Evolutionary conservation across 2,888 invertebrate genomes (phyloP).

Genomic region (Heterodera filipjevi): DNA sequence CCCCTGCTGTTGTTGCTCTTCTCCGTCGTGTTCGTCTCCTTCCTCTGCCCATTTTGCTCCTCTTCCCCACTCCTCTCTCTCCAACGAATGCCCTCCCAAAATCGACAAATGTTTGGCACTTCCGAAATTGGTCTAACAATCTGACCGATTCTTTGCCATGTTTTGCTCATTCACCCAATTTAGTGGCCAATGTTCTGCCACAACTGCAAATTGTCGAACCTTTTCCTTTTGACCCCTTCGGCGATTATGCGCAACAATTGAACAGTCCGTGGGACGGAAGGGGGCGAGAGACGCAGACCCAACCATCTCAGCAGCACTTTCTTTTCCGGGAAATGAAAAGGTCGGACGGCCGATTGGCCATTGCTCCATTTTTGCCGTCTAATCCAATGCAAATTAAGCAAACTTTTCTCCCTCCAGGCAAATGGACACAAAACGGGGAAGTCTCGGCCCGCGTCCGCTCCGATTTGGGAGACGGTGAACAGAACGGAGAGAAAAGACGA

Average conservation of each 20-base stretch:
- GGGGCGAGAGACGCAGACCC: background rate
- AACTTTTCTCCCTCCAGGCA: background rate
- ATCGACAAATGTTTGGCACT: background rate
- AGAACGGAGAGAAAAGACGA: background rate
- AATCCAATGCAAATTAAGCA: background rate
- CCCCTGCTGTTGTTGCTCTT: background rate
- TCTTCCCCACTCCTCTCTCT: background rate
- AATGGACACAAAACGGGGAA: constrained; percentile 14
- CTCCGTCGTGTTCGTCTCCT: background rate
- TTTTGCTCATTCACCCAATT: background rate
- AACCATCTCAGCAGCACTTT: background rate
- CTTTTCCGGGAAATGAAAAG: background rate
- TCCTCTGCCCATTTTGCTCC: background rate
- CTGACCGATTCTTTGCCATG: background rate
- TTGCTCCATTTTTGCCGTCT: too few relatives aligned
- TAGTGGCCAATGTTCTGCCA: background rate
- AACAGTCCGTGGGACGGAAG: background rate
- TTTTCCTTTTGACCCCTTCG: background rate
- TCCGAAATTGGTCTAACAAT: background rate
- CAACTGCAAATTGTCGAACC: background rate
- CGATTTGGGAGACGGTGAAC: constrained; percentile 19
- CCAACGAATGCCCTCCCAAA: constrained; percentile 1
- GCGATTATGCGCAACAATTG: background rate
- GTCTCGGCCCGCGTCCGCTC: constrained; percentile 27
- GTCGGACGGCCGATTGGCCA: background rate